phyloP scores from a whole-genome alignment of 2,797 vertebrate species.

The Bovichtus diacanthus region DNA sequence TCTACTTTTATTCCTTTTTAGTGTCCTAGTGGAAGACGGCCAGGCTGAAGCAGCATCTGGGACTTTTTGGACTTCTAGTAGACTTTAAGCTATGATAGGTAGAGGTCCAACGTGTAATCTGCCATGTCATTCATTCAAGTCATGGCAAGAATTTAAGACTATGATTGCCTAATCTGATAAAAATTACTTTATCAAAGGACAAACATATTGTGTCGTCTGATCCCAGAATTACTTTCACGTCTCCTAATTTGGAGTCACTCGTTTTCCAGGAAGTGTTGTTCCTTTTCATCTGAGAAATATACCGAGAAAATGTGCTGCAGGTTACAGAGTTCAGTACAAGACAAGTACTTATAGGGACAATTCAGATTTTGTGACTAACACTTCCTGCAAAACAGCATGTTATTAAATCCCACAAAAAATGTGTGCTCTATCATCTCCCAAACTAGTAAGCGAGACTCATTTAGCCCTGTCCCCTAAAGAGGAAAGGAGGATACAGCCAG shows the following conservation, averaged over 20 bases:
- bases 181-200: not conserved
- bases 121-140: not conserved
- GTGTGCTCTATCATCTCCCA: slow-evolving; percentile 72
- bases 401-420: slow-evolving; percentile 53
- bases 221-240: slow-evolving; percentile 15
- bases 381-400: slow-evolving; percentile 35
- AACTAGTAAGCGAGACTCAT: slow-evolving; percentile 69
- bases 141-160: not conserved
- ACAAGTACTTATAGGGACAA: not conserved
- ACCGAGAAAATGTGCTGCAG: not conserved
- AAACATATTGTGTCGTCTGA: slow-evolving; percentile 32
- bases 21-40: not conserved
- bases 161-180: not conserved
- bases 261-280: slow-evolving; percentile 24
- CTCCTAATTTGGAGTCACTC: not conserved
- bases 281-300: not conserved
- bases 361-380: slow-evolving; percentile 1
- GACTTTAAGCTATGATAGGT: not conserved
- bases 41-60: too few species aligned
- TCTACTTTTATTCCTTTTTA: too few species aligned
- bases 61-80: too few species aligned
- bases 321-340: not conserved
- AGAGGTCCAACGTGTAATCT: not conserved
- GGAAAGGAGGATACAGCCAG: slow-evolving; percentile 73
- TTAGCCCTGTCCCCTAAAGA: slow-evolving; percentile 72